Conservation (phyloP, 2,113 vertebrate species). For the Lucifuga dentata region DNA sequence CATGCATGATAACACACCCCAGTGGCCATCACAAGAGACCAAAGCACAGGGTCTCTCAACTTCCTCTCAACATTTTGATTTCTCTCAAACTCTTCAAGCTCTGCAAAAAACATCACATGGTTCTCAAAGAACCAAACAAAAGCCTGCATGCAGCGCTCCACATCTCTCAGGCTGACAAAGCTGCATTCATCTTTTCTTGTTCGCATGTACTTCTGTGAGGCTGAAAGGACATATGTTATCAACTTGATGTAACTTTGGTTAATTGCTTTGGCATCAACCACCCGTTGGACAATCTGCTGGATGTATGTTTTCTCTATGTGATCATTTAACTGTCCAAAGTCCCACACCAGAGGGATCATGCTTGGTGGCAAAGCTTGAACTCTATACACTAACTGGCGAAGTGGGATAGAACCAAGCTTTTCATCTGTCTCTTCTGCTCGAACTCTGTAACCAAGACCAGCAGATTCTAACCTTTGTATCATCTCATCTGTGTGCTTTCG, state of each 20-base stretch:
- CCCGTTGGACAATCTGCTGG: conserved; percentile 92
- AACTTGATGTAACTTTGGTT: not conserved
- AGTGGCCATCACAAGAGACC: conserved; percentile 89
- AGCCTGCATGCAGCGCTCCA: conserved; percentile 92
- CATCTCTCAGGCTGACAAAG: conserved; percentile 95
- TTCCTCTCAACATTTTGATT: conserved; percentile 22
- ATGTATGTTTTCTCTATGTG: conserved; percentile 88
- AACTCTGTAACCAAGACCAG: conserved; percentile 93
- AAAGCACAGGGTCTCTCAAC: conserved; percentile 79
- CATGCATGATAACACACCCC: conserved; percentile 96
- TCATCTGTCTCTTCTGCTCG: conserved; percentile 88
- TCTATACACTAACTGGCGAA: conserved; percentile 95
- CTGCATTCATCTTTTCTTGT: conserved; percentile 86
- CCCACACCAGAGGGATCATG: conserved; percentile 95
- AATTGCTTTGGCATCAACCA: conserved; percentile 57
- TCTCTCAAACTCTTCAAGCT: conserved; percentile 71
- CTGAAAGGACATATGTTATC: conserved; percentile 85
- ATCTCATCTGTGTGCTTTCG: conserved; percentile 90
- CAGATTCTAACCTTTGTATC: conserved; percentile 90
- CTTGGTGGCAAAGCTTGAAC: conserved; percentile 95
- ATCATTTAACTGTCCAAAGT: conserved; percentile 93
- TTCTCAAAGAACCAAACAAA: conserved; percentile 90
- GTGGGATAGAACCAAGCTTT: conserved; percentile 91
- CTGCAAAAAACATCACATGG: conserved; percentile 75
- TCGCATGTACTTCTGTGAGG: conserved; percentile 93